Percentiles rank a stretch among this genome's conserved stretches.
Conservation (phyloP, 37 sponge, comb jelly and placozoan species). For the Ianthella basta region DNA sequence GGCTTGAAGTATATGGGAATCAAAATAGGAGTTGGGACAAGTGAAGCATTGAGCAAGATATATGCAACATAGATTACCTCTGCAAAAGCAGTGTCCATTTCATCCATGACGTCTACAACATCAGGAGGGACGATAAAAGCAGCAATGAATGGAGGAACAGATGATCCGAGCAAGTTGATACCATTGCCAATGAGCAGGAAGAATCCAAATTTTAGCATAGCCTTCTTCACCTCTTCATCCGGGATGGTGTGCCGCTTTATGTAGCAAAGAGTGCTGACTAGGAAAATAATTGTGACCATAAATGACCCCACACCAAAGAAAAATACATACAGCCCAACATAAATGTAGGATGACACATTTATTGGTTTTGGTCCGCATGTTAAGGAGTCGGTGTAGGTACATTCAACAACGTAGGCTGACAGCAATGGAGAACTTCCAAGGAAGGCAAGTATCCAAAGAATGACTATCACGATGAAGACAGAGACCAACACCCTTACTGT, state of each 20-base stretch:
- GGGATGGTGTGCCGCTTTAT: not conserved
- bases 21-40: not conserved
- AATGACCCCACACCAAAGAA: not conserved
- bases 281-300: not conserved
- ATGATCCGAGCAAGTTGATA: not conserved
- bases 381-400: not conserved
- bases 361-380: not conserved
- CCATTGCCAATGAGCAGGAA: conserved; percentile 1
- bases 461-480: not conserved
- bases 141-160: conserved; percentile 7
- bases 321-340: not conserved
- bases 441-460: not conserved
- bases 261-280: not conserved
- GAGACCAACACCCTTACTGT: not conserved
- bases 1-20: not conserved
- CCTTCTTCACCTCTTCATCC: conserved; percentile 4
- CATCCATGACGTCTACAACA: not conserved
- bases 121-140: conserved; percentile 8
- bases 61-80: not conserved
- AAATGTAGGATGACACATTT: not conserved
- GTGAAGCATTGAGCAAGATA: not conserved
- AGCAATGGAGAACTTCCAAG: not conserved
- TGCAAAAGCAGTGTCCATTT: not conserved
- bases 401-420: not conserved
- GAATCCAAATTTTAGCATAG: conserved; percentile 15